Base-by-base conservation (phyloP, 2,113 vertebrate species). In the Girardinichthys multiradiatus region DNA sequence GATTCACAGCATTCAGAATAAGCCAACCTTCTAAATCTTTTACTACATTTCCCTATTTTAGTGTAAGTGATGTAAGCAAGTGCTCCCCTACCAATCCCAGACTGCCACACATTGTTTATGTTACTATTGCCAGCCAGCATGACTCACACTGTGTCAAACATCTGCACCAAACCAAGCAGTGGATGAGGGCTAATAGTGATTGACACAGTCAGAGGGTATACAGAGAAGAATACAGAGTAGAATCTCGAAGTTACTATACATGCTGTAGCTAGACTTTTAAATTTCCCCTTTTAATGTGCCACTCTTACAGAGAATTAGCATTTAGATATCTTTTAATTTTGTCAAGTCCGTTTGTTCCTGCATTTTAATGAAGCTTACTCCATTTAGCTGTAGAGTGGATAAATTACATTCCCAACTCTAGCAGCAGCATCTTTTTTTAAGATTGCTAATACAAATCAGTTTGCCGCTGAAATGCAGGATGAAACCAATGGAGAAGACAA, bases 71-170 rank as follows among this genome's bases (percentile, higher is more conserved):
- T 71, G 60, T 28, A 24, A 71, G 51, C 12, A 35, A 51, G 12
- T 7, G n/a, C n/a, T 21, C 61, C 51, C 15, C 33, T 51, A 64
- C 48, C 77, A 37, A 33, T 58, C 62, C 33, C 60, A 59, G 27
- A 59, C 42, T 81, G 75, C 67, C 81, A 75, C 79, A 80, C 48
- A 37, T 72, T 79, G 64, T 51, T 35, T 81, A 63, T 45, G 73
- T 69, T 68, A 63, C 70, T 39, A 69, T 65, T 60, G 77, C 70
- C 74, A 67, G 82, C 62, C 71, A 57, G 60, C 67, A 26, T 77
- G 79, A 80, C 76, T 79, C 72, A 30, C 72, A 58, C 78, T 83
- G 81, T 74, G 74, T 72, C 76, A 70, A 76, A 84, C 74, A 83
- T 68, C 67, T 70, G 65, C 1, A 21, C 68, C 28, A 72, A 78